Base-by-base conservation (phyloP, 2,888 invertebrate genomes). In the Campoletis raptor region DNA sequence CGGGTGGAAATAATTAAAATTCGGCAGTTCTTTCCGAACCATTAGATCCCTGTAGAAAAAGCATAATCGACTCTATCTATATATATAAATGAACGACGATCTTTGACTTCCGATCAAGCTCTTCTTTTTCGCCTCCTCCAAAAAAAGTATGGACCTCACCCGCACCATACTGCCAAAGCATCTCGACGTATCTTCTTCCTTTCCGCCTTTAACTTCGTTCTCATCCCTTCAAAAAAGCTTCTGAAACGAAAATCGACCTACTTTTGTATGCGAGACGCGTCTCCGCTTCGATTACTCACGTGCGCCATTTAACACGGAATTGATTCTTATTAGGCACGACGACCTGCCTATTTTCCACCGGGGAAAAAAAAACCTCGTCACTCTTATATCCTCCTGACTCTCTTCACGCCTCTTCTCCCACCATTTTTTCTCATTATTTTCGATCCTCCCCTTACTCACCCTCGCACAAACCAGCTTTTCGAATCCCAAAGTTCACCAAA, bases 251-350 rank as follows among this genome's bases (percentile, higher is more conserved):
- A 78, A 85, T 81, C 85, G 79, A 85, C 85, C 80, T 81, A 61
- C 78, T 88, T 87, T 36, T 79, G 83, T 89, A 89, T 87, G 87
- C 88, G 81, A 85, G 84, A 79, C 76, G 77, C 70, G 74, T 83
- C 45, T 72, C 21, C 61, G 77, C 85, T 87, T 89, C 88, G 88
- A 89, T 89, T 89, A 89, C 88, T 87, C 82, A 85, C 84, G 88
- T 87, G 85, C 88, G 83, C 88, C 88, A 89, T 88, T 89, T 88
- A 87, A 89, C 88, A 87, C 81, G 74, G 72, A 87, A 89, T 88
- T 89, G 88, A 89, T 89, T 88, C 87, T 88, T 88, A 88, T 89
- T 89, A 86, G 83, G 78, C 61, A 61, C 61, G 57, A 54, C 77
- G 70, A 72, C 54, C 83, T 70, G 66, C 82, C 77, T 67, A 81